Percentiles rank a stretch among this genome's conserved stretches.
Conservation (phyloP, 2,113 vertebrate species). For the Nerophis lumbriciformis region DNA sequence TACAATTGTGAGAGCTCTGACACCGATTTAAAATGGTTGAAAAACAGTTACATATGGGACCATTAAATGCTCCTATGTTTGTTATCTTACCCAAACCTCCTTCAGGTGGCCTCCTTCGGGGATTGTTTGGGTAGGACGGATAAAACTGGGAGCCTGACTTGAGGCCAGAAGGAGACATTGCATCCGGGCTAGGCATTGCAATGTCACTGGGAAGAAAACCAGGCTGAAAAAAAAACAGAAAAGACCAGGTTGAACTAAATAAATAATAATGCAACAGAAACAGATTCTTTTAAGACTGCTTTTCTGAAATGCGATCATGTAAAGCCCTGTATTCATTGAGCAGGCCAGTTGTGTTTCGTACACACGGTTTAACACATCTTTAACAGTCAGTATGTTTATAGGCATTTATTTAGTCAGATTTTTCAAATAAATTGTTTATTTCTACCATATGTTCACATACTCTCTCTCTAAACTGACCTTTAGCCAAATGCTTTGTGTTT, state of each 20-base stretch:
- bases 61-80: neutral
- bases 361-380: no score
- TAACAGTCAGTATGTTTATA: no score
- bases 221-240: slow-evolving; percentile 63
- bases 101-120: slow-evolving; percentile 87
- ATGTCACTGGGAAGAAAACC: slow-evolving; percentile 88
- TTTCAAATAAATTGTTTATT: no score
- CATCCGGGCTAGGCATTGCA: slow-evolving; percentile 82
- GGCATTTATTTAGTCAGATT: no score
- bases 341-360: neutral
- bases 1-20: no score
- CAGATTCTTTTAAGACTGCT: slow-evolving; percentile 18
- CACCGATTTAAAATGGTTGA: no score
- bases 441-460: no score
- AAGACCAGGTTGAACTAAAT: slow-evolving; percentile 11
- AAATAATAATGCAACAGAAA: slow-evolving; percentile 4
- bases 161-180: slow-evolving; percentile 85
- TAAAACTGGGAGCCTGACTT: slow-evolving; percentile 90
- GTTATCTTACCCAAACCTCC: slow-evolving; percentile 78
- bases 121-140: slow-evolving; percentile 81
- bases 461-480: no score
- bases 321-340: neutral
- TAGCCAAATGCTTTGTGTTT: no score
- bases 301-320: neutral
- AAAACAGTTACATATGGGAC: no score